Evolutionary conservation across 1,140 invertebrate genomes (phyloP).

Genomic region (Lethrus apterus): DNA sequence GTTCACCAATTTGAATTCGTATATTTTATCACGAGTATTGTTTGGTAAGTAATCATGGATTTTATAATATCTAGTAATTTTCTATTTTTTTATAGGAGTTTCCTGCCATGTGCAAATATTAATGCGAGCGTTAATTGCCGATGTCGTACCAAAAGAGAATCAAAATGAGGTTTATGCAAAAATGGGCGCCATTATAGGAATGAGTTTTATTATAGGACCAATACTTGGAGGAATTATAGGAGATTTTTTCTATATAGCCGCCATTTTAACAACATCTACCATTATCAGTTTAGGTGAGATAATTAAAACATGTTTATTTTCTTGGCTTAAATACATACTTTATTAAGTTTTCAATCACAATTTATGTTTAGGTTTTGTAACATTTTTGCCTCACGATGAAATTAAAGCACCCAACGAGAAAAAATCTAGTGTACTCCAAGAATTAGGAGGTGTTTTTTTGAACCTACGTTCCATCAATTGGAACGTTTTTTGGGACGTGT

Average conservation of each 20-base stretch:
- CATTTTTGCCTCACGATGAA: too few species aligned
- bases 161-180: slow-evolving; percentile 55
- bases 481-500: slow-evolving; percentile 7
- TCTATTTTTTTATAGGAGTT: slow-evolving; percentile 46
- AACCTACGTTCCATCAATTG: slow-evolving; percentile 4
- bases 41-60: slow-evolving; percentile 36
- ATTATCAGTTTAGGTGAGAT: slow-evolving; percentile 6
- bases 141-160: slow-evolving; percentile 46
- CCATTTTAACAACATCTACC: neutral
- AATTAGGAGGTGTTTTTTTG: slow-evolving; percentile 4
- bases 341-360: too few species aligned
- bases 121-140: slow-evolving; percentile 55
- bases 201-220: slow-evolving; percentile 62
- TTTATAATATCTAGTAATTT: neutral
- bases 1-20: too few species aligned
- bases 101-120: slow-evolving; percentile 68
- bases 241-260: slow-evolving; percentile 5
- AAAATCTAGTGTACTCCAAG: neutral
- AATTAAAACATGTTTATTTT: neutral
- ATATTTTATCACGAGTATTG: slow-evolving; percentile 37
- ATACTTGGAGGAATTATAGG: slow-evolving; percentile 49
- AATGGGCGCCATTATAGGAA: slow-evolving; percentile 56
- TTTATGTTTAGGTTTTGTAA: too few species aligned
- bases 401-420: neutral
- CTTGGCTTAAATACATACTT: too few species aligned